Percentiles rank a stretch among this genome's conserved stretches.
Evolutionary conservation across 2,888 invertebrate species (phyloP).

Genomic region (Emmelina monodactyla): DNA sequence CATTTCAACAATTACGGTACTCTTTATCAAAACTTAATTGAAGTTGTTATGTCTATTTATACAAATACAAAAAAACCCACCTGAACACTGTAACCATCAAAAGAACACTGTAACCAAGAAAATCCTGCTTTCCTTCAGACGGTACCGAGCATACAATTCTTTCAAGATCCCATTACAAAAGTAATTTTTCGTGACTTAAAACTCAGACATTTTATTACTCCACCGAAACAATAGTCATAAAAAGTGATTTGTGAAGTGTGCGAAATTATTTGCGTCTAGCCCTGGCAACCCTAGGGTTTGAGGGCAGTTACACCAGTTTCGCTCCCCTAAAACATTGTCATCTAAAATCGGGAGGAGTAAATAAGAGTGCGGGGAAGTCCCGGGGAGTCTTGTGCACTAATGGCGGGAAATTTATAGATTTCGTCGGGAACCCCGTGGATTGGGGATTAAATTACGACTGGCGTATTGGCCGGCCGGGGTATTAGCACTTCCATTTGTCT

Average conservation of each 20-base stretch:
- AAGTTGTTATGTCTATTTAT: too few relatives aligned
- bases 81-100: too few relatives aligned
- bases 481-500: constrained; percentile 62
- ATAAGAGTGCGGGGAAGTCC: too few relatives aligned
- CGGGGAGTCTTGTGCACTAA: constrained; percentile 55
- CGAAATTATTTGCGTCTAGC: constrained; percentile 20
- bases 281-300: constrained; percentile 36
- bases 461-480: constrained; percentile 58
- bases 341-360: constrained; percentile 67
- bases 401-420: constrained; percentile 68
- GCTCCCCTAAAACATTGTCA: constrained; percentile 66
- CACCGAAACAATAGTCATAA: constrained; percentile 5
- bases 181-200: too few relatives aligned
- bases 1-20: too few relatives aligned
- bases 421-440: constrained; percentile 58
- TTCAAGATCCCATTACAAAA: too few relatives aligned
- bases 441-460: constrained; percentile 60
- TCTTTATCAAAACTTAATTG: too few relatives aligned
- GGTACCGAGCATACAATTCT: too few relatives aligned
- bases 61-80: too few relatives aligned
- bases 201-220: too few relatives aligned
- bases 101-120: too few relatives aligned
- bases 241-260: constrained; percentile 9
- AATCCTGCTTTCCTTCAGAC: too few relatives aligned
- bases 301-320: constrained; percentile 56